These are phyloP conservation scores for Dioctria linearis DNA, from an alignment of 2,888 invertebrate genomes.

Conservation along the genomic window DNA sequence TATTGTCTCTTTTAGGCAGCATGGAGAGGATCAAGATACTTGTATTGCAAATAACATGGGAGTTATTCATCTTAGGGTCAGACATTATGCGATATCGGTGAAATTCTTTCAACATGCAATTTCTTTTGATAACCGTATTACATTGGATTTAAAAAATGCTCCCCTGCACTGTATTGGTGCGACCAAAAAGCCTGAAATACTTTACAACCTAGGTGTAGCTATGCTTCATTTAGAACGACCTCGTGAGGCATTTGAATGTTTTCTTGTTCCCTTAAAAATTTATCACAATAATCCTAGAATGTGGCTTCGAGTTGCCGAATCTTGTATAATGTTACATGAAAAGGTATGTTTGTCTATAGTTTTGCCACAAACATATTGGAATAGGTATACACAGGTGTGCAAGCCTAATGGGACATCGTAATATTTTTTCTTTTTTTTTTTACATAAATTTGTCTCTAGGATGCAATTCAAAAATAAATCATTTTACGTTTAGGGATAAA, in stretches of 20 bases:
- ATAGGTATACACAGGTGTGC: too few relatives aligned
- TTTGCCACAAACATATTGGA: too few relatives aligned
- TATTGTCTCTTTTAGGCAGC: slow-evolving; percentile 56
- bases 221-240: slow-evolving; percentile 86
- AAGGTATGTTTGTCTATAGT: slow-evolving; percentile 60
- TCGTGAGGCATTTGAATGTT: slow-evolving; percentile 90
- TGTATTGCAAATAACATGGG: slow-evolving; percentile 71
- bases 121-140: slow-evolving; percentile 67
- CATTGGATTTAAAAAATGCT: slow-evolving; percentile 63
- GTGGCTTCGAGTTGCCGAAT: slow-evolving; percentile 95
- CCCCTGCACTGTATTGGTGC: slow-evolving; percentile 67
- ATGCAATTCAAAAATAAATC: too few relatives aligned
- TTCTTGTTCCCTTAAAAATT: slow-evolving; percentile 87
- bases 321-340: slow-evolving; percentile 82
- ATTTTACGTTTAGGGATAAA: too few relatives aligned
- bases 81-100: slow-evolving; percentile 70
- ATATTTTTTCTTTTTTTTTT: too few relatives aligned
- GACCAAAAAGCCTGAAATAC: slow-evolving; percentile 68
- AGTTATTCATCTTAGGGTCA: slow-evolving; percentile 69
- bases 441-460: too few relatives aligned
- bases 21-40: slow-evolving; percentile 68
- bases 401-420: too few relatives aligned
- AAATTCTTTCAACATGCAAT: slow-evolving; percentile 70
- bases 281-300: slow-evolving; percentile 91
- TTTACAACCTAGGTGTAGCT: slow-evolving; percentile 75